A percentile compares a stretch with the other conserved stretches of the same genome.
phyloP scores from a whole-genome alignment of 2,888 invertebrate species.

The Pristionchus entomophagus region DNA sequence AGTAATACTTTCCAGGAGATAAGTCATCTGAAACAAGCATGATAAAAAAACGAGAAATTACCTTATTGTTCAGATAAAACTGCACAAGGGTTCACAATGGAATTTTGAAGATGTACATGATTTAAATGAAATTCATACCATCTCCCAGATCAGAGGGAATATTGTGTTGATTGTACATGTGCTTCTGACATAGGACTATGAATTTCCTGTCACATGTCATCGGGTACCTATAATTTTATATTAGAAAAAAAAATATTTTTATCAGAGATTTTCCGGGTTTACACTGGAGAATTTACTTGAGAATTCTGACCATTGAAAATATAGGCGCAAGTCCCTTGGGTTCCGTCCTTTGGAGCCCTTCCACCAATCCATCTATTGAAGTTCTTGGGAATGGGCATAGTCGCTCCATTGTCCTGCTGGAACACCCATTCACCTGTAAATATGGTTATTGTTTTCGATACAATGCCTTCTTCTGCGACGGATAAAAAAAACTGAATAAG shows the following conservation, averaged over 20 bases:
- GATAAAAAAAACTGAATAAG: too few species aligned
- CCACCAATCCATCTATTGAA: neutral
- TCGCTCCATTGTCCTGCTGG: neutral
- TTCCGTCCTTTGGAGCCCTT: neutral
- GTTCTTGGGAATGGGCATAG: neutral
- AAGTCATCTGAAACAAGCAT: conserved; percentile 34
- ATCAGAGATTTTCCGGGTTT: too few species aligned
- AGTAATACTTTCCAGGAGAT: conserved; percentile 25
- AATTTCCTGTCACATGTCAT: neutral
- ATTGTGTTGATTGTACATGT: conserved; percentile 59
- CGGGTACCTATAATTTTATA: conserved; percentile 8
- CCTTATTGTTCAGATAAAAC: neutral
- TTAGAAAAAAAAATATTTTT: too few species aligned
- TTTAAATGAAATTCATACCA: conserved; percentile 49
- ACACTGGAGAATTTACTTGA: neutral
- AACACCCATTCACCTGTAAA: neutral
- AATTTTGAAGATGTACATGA: too few species aligned
- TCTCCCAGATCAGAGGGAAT: conserved; percentile 57
- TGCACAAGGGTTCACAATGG: neutral
- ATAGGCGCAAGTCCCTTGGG: conserved; percentile 24
- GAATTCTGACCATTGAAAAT: neutral
- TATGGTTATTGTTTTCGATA: neutral
- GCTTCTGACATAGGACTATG: conserved; percentile 61
- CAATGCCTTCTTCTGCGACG: too few species aligned
- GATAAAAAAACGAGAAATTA: too few species aligned